Percentiles rank a stretch among this genome's conserved stretches.
Conservation (phyloP, 2,113 vertebrate species). For the Lasiurus cinereus region DNA sequence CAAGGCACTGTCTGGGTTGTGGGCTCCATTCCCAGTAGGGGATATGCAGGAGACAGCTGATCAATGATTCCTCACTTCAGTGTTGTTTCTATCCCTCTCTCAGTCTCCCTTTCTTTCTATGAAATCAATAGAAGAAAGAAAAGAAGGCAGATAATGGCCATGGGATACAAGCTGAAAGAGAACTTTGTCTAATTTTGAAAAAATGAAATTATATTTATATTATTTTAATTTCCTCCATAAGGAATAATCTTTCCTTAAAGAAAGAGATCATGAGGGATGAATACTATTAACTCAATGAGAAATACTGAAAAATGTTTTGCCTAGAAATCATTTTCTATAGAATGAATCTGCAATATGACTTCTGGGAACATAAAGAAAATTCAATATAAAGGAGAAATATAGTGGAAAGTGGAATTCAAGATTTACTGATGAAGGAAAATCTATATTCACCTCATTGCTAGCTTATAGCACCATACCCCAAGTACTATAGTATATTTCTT, state of each 20-base stretch:
- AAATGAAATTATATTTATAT: not conserved
- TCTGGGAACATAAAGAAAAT: not conserved
- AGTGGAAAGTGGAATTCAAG: not conserved
- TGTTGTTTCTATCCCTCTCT: too few species aligned
- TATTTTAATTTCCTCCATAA: not conserved
- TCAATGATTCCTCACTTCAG: too few species aligned
- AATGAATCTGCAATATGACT: not conserved
- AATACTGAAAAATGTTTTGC: slow-evolving; percentile 26
- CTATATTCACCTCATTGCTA: not conserved
- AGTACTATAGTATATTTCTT: not conserved
- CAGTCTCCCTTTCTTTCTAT: too few species aligned
- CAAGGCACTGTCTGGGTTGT: too few species aligned
- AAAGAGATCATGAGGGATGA: not conserved
- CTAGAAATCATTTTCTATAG: not conserved
- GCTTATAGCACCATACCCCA: not conserved
- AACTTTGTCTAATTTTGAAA: not conserved
- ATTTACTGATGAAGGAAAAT: not conserved
- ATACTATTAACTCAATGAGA: slow-evolving; percentile 23
- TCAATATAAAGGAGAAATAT: not conserved
- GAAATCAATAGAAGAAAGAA: too few species aligned
- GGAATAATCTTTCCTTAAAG: not conserved
- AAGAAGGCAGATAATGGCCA: not conserved
- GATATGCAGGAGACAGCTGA: too few species aligned
- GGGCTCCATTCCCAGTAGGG: too few species aligned
- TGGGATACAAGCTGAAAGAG: not conserved